Conservation (phyloP, 2,888 invertebrate genomes). For the Polydesmus complanatus region DNA sequence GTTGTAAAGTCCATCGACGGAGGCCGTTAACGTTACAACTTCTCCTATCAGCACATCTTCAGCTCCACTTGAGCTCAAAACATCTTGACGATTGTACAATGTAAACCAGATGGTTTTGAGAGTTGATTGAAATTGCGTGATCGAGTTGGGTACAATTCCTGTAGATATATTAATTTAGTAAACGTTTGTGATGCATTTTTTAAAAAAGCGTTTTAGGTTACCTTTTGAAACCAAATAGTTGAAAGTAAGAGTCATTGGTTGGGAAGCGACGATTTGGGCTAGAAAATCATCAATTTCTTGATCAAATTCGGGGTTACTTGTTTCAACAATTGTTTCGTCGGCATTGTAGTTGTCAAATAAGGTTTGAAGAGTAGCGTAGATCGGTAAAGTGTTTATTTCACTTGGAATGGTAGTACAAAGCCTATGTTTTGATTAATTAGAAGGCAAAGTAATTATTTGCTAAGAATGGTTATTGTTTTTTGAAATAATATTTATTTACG, state of each 20-base stretch:
- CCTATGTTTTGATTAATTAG: too few relatives aligned
- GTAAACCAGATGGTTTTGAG: constrained; percentile 2
- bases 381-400: constrained; percentile 28
- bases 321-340: constrained; percentile 54
- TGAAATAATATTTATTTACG: constrained; percentile 55
- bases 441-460: too few relatives aligned
- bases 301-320: constrained; percentile 53
- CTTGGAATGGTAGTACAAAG: background rate
- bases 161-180: too few relatives aligned
- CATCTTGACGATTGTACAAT: constrained; percentile 4
- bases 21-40: constrained; percentile 34
- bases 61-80: constrained; percentile 69
- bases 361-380: constrained; percentile 54
- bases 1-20: constrained; percentile 73
- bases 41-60: constrained; percentile 87
- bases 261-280: constrained; percentile 47
- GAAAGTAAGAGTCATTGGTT: background rate
- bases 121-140: background rate
- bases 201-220: too few relatives aligned
- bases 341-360: constrained; percentile 77
- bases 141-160: background rate
- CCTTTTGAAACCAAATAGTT: background rate
- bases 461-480: too few relatives aligned
- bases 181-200: too few relatives aligned
- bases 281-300: constrained; percentile 65